Evolutionary conservation across 2,888 invertebrate genomes (phyloP).

Genomic region (Artemia sp.): DNA sequence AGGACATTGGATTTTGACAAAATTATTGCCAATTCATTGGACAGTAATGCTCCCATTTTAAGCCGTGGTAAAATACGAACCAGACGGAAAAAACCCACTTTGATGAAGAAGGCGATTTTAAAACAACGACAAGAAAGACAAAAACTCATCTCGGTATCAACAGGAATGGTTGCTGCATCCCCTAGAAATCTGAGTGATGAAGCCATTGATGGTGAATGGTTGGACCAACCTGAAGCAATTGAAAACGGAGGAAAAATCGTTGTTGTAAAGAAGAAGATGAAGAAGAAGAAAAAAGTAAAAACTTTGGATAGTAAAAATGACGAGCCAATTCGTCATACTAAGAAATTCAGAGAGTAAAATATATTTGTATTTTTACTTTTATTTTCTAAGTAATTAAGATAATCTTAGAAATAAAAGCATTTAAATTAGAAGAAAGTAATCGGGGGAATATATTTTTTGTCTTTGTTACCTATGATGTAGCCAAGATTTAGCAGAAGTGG

Average conservation of each 20-base stretch:
- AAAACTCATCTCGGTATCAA: neutral
- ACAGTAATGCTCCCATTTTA: constrained; percentile 31
- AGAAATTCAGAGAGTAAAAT: constrained; percentile 34
- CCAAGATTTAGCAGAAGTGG: too few species aligned
- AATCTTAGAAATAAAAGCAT: too few species aligned
- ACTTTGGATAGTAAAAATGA: neutral
- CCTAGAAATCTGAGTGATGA: neutral
- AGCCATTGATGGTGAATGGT: neutral
- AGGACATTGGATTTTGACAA: constrained; percentile 16
- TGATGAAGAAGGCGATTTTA: constrained; percentile 33
- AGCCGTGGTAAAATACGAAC: constrained; percentile 37
- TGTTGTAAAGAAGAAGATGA: neutral
- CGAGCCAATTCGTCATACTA: constrained; percentile 31
- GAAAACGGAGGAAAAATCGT: neutral
- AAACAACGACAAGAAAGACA: constrained; percentile 12
- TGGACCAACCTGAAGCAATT: neutral
- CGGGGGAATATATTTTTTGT: too few species aligned
- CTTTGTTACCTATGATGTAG: too few species aligned
- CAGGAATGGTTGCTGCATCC: constrained; percentile 11
- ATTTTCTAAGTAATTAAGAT: neutral
- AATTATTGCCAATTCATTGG: constrained; percentile 27
- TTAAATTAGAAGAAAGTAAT: too few species aligned
- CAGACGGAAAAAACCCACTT: constrained; percentile 33
- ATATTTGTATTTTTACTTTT: neutral
- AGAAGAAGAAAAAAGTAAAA: constrained; percentile 3